Evolutionary conservation across 2,888 invertebrate species (phyloP).

Genomic region (Agrotis puta): DNA sequence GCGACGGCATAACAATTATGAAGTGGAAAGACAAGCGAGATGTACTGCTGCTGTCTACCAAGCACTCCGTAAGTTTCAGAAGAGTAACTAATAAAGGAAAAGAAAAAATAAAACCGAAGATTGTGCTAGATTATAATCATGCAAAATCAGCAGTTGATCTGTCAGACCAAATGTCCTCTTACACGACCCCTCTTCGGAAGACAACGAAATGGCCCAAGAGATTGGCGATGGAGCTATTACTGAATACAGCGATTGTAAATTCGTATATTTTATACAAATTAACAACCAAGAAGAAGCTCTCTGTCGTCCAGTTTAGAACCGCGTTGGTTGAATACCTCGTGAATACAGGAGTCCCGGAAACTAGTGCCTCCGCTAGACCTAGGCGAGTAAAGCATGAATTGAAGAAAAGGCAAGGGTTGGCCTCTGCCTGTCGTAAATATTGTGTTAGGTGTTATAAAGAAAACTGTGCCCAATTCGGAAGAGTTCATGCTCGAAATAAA

Average conservation of each 20-base stretch:
- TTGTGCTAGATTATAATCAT: too few species aligned
- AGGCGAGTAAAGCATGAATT: conserved; percentile 47
- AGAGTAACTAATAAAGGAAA: too few species aligned
- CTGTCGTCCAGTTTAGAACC: conserved; percentile 49
- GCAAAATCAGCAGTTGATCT: too few species aligned
- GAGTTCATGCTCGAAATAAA: conserved; percentile 51
- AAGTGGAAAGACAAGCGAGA: too few species aligned
- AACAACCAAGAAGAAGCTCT: conserved; percentile 52
- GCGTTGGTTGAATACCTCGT: conserved; percentile 46
- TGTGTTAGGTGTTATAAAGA: conserved; percentile 56
- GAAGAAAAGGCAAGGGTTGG: conserved; percentile 25
- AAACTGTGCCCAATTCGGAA: conserved; percentile 49
- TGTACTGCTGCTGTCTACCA: too few species aligned
- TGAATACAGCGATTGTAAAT: conserved; percentile 37
- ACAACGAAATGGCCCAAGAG: conserved; percentile 40
- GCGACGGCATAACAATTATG: too few species aligned
- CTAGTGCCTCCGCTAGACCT: conserved; percentile 45
- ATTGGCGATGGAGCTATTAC: conserved; percentile 39
- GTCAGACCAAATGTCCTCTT: too few species aligned
- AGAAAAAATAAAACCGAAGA: too few species aligned
- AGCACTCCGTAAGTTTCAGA: too few species aligned
- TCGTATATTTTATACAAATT: conserved; percentile 46
- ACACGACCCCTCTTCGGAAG: conserved; percentile 25
- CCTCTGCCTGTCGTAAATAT: conserved; percentile 27
- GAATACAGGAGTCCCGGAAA: conserved; percentile 32